A percentile compares a stretch with the other conserved stretches of the same genome.
Conservation (phyloP, 2,888 invertebrate genomes). For the Calameuta idolon region DNA sequence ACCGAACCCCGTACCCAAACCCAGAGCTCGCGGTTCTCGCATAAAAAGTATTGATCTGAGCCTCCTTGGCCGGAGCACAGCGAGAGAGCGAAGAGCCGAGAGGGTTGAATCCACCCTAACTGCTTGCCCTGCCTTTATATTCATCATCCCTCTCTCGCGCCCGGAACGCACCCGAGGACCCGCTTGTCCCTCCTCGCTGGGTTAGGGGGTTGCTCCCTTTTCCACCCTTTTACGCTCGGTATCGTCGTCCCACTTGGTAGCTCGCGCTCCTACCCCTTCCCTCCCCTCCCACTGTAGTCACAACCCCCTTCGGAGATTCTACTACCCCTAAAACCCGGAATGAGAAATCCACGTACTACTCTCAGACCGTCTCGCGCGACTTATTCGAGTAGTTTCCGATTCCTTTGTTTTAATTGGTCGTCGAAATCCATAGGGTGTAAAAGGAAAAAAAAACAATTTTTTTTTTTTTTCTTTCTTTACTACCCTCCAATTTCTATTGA, state of each 20-base stretch:
- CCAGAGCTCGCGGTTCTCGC: conserved; percentile 48
- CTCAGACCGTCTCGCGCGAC: conserved; percentile 20
- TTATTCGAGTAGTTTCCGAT: background rate
- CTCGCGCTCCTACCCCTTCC: conserved; percentile 13
- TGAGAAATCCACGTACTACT: conserved; percentile 45
- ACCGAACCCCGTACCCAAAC: background rate
- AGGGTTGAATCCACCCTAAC: conserved; percentile 65
- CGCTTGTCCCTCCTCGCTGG: background rate
- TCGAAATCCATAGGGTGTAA: too few relatives aligned
- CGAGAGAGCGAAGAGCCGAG: conserved; percentile 47
- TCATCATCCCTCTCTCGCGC: conserved; percentile 61
- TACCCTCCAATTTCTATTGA: too few relatives aligned
- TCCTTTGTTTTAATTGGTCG: conserved; percentile 5
- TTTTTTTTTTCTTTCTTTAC: too few relatives aligned
- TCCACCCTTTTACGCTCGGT: conserved; percentile 18
- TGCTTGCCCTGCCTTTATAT: conserved; percentile 64
- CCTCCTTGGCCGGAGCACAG: conserved; percentile 46
- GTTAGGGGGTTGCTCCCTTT: conserved; percentile 11
- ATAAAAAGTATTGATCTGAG: conserved; percentile 66
- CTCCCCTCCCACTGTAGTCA: background rate
- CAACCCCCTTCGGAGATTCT: conserved; percentile 16
- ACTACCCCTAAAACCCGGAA: conserved; percentile 21
- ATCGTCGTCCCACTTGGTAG: conserved; percentile 15
- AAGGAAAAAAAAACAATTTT: too few relatives aligned
- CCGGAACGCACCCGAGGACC: conserved; percentile 26